A percentile compares a stretch with the other conserved stretches of the same genome.
phyloP scores from a whole-genome alignment of 2,113 vertebrate genomes.

The Chionomys nivalis region DNA sequence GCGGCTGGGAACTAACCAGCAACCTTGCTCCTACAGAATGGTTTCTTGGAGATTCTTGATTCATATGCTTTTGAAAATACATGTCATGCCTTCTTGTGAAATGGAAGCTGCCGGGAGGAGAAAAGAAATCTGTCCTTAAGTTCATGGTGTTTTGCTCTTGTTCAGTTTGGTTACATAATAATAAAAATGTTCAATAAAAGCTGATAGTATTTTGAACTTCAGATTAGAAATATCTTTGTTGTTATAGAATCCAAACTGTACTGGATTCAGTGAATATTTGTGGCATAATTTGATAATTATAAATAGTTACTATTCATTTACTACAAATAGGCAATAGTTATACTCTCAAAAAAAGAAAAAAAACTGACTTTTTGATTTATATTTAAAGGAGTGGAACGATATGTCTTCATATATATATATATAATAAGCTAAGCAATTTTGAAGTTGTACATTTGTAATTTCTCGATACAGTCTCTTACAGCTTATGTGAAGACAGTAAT shows the following conservation, averaged over 20 bases:
- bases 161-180: background rate
- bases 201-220: background rate
- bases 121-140: background rate
- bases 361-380: background rate
- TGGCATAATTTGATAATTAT: background rate
- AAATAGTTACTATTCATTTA: background rate
- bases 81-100: background rate
- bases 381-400: background rate
- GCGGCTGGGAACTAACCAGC: no score
- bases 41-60: background rate
- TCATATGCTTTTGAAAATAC: background rate
- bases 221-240: slow-evolving; percentile 23
- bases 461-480: background rate
- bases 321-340: background rate
- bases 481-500: slow-evolving; percentile 14
- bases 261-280: background rate
- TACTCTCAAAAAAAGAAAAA: background rate
- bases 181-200: background rate
- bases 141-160: background rate
- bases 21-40: no score
- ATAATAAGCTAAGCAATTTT: background rate
- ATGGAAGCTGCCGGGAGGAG: background rate
- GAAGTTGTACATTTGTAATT: background rate
- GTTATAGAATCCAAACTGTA: background rate
- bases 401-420: background rate